Percentiles rank a stretch among this genome's conserved stretches.
Conservation (phyloP, 2,888 invertebrate genomes). For the Saturnia pavonia region DNA sequence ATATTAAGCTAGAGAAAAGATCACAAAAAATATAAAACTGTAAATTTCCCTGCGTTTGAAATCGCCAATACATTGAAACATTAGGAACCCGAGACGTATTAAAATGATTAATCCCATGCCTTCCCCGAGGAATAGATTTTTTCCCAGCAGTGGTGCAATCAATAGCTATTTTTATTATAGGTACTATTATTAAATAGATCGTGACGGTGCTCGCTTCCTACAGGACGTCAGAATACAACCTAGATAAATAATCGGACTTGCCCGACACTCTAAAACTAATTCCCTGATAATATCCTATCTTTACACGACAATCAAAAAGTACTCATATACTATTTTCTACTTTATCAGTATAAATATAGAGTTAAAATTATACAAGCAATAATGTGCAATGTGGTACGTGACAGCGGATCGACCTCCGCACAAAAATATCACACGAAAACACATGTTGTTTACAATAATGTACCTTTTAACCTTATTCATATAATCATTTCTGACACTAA, state of each 20-base stretch:
- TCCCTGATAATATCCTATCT: constrained; percentile 13
- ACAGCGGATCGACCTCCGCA: constrained; percentile 28
- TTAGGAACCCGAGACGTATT: too few species aligned
- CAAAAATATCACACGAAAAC: constrained; percentile 27
- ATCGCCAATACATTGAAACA: too few species aligned
- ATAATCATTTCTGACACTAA: constrained; percentile 14
- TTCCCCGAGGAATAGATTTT: neutral
- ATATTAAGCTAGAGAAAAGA: too few species aligned
- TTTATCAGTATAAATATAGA: neutral
- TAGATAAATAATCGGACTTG: constrained; percentile 9
- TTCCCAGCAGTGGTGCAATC: neutral
- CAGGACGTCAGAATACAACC: neutral
- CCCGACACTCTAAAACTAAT: constrained; percentile 10
- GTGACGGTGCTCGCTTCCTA: neutral
- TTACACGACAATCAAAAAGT: constrained; percentile 9
- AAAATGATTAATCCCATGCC: neutral
- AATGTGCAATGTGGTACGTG: constrained; percentile 15
- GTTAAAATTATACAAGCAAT: neutral
- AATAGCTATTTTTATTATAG: too few species aligned
- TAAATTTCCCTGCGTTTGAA: neutral
- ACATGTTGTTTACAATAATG: constrained; percentile 23
- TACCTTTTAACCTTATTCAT: constrained; percentile 20
- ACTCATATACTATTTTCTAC: neutral
- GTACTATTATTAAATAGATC: neutral
- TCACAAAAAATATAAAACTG: too few species aligned